These are phyloP conservation scores for Cephus rjabovi DNA, from an alignment of 2,888 invertebrate genomes.

Conservation along the genomic window DNA sequence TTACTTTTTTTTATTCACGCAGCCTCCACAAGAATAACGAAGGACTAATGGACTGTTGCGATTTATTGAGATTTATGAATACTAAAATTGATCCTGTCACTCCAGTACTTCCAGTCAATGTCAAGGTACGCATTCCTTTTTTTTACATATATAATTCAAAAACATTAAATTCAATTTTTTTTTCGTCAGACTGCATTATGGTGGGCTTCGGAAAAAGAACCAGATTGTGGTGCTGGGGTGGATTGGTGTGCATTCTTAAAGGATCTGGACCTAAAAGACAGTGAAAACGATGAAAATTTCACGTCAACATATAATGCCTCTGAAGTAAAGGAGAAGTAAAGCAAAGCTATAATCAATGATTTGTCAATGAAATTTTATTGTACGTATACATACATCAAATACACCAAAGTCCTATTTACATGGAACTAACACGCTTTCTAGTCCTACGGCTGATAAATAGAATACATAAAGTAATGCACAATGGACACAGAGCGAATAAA, in stretches of 20 bases:
- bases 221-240: slow-evolving; percentile 63
- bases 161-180: slow-evolving; percentile 7
- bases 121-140: slow-evolving; percentile 62
- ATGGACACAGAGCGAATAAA: slow-evolving; percentile 18
- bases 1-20: slow-evolving; percentile 28
- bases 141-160: background rate
- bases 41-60: slow-evolving; percentile 75
- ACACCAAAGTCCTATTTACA: slow-evolving; percentile 33
- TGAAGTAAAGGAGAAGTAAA: background rate
- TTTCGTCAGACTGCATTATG: slow-evolving; percentile 64
- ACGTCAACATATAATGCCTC: background rate
- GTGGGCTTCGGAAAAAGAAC: slow-evolving; percentile 66
- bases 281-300: slow-evolving; percentile 24
- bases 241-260: slow-evolving; percentile 69
- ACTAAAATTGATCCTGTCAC: slow-evolving; percentile 71
- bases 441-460: slow-evolving; percentile 2
- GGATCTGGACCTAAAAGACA: slow-evolving; percentile 64
- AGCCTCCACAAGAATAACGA: slow-evolving; percentile 76
- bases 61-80: slow-evolving; percentile 79
- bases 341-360: background rate
- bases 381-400: slow-evolving; percentile 10
- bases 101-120: slow-evolving; percentile 68
- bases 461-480: slow-evolving; percentile 8
- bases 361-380: slow-evolving; percentile 2
- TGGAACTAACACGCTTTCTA: slow-evolving; percentile 21